Evolutionary conservation across 2,797 vertebrate species (phyloP), one percentile per base, ranked within the genome.

Genomic region (Leuciscus waleckii): DNA sequence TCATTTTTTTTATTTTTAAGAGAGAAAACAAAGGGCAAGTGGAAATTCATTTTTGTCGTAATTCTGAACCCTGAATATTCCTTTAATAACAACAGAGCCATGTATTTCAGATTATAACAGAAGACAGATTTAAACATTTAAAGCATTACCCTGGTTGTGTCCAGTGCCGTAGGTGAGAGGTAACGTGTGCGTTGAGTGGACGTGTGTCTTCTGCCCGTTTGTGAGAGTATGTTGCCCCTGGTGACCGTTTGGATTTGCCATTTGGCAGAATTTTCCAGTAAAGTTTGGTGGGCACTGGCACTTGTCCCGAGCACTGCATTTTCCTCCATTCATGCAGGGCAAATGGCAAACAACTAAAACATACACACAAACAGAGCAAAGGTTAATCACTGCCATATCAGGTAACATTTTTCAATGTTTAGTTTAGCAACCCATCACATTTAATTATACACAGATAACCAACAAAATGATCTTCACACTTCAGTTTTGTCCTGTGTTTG

Each of bases 181-280:
- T 92, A 99, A 94, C 0, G 97, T 98, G 86, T 99, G 98, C 23
- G 97, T 98, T 61, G 98, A 97, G 91, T 98, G 97, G 65, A 99
- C 93, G 32, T 97, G 97, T 0, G 95, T 92, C 82, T 94, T 94
- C 88, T 94, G 85, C 0, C 94, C 90, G 86, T 96, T 96, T 90
- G 94, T 90, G 32, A 93, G 87, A 16, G 91, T 82, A 2, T 94
- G 93, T 76, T 96, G 95, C 43, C 94, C 94, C 77, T 92, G 89
- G 63, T 87, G 94, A 83, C 95, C 93, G 10, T 90, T 95, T 75
- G 96, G 96, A 65, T 97, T 93, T 0, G 96, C 94, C 92, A 99
- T 97, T 93, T 99, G 98, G 90, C 98, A 99, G 89, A 99, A 97
- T 92, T 99, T 99, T 80, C 98, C 98, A 0, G 97, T 98, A 86